Evolutionary conservation across 2,797 vertebrate genomes (phyloP).

Genomic region (Danio kyathit): DNA sequence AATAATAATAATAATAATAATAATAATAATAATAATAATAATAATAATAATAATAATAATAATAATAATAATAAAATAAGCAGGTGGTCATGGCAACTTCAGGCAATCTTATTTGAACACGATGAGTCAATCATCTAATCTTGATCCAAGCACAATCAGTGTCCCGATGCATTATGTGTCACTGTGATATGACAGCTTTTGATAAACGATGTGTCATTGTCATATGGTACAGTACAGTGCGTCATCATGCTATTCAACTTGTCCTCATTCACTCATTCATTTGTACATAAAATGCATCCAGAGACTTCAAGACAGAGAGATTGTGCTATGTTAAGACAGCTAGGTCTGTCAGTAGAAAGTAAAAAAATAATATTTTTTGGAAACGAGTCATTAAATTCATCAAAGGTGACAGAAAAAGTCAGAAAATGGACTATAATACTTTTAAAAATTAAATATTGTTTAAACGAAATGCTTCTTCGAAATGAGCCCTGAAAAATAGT

Average conservation of each 20-base stretch:
- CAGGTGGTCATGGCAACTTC: not conserved
- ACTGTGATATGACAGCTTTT: constrained; percentile 3
- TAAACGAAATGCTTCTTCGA: too few relatives aligned
- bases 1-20: too few relatives aligned
- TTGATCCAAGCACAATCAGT: constrained; percentile 14
- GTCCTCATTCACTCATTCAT: not conserved
- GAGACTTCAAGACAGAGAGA: not conserved
- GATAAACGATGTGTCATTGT: constrained; percentile 9
- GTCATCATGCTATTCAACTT: constrained; percentile 8
- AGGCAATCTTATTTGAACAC: not conserved
- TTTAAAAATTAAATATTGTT: too few relatives aligned
- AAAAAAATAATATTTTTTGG: too few relatives aligned
- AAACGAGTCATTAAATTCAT: too few relatives aligned
- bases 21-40: too few relatives aligned
- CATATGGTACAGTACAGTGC: not conserved
- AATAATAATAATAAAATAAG: not conserved
- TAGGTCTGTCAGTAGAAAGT: too few relatives aligned
- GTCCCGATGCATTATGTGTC: constrained; percentile 1
- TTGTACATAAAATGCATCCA: constrained; percentile 5
- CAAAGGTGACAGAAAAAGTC: not conserved
- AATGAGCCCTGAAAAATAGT: too few relatives aligned
- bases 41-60: too few relatives aligned
- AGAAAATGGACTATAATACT: too few relatives aligned
- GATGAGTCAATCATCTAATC: not conserved
- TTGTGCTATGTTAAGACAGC: too few relatives aligned